phyloP scores from a whole-genome alignment of 92 coral and sea anemone species.

The Porites rus region DNA sequence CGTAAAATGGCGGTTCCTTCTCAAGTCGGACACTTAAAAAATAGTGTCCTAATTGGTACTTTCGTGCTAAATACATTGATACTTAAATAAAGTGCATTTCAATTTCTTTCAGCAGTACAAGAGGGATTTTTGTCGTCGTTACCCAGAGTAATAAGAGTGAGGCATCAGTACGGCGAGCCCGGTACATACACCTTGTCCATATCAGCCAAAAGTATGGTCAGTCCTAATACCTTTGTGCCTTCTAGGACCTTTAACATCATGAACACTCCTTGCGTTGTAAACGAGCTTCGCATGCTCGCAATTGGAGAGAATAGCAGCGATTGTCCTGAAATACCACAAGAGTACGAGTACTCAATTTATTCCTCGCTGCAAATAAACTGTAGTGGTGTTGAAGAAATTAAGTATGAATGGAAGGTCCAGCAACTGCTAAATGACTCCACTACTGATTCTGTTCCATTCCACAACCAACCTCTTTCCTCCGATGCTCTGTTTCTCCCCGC shows the following conservation, averaged over 20 bases:
- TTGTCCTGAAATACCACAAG: slow-evolving; percentile 72
- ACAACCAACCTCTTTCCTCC: slow-evolving; percentile 21
- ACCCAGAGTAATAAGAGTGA: slow-evolving; percentile 35
- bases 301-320: slow-evolving; percentile 48
- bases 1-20: too few relatives aligned
- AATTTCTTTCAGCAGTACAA: slow-evolving; percentile 7
- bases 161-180: slow-evolving; percentile 48
- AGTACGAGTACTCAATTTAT: slow-evolving; percentile 62
- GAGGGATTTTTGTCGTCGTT: slow-evolving; percentile 30
- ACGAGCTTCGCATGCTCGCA: slow-evolving; percentile 68
- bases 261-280: slow-evolving; percentile 60
- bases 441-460: background rate
- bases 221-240: slow-evolving; percentile 52
- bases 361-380: slow-evolving; percentile 52
- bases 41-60: too few relatives aligned
- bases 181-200: slow-evolving; percentile 55
- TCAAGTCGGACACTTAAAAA: too few relatives aligned
- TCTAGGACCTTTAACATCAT: slow-evolving; percentile 36
- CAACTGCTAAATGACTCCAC: slow-evolving; percentile 14
- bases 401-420: slow-evolving; percentile 60
- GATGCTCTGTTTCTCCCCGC: slow-evolving; percentile 67
- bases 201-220: slow-evolving; percentile 58
- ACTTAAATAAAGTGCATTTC: background rate
- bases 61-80: too few relatives aligned
- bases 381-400: slow-evolving; percentile 8